Percentiles rank a stretch among this genome's conserved stretches.
Evolutionary conservation across 2,797 vertebrate species (phyloP).

Genomic region (Microctenopoma stevenorrisi): DNA sequence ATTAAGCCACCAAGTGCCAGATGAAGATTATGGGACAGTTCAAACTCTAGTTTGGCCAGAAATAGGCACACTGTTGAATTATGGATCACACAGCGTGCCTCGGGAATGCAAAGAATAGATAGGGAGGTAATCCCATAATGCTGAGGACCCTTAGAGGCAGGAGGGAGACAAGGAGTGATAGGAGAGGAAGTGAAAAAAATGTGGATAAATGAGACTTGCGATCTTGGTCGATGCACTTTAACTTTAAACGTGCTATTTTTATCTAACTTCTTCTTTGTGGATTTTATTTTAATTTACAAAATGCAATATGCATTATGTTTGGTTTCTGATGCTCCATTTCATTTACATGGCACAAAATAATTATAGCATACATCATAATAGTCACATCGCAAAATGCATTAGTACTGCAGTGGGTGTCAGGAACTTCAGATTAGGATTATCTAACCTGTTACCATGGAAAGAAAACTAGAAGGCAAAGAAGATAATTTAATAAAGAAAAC

Average conservation of each 20-base stretch:
- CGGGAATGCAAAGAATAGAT: slow-evolving; percentile 78
- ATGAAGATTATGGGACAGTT: slow-evolving; percentile 80
- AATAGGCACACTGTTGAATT: slow-evolving; percentile 79
- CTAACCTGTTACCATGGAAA: slow-evolving; percentile 60
- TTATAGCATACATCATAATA: slow-evolving; percentile 37
- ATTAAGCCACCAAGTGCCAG: slow-evolving; percentile 79
- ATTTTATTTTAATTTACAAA: slow-evolving; percentile 25
- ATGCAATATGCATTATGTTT: slow-evolving; percentile 16
- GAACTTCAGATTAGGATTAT: slow-evolving; percentile 61
- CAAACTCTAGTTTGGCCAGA: slow-evolving; percentile 75
- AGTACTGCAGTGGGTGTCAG: slow-evolving; percentile 33
- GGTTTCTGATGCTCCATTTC: slow-evolving; percentile 41
- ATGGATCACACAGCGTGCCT: slow-evolving; percentile 77
- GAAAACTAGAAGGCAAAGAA: slow-evolving; percentile 62
- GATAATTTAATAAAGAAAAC: slow-evolving; percentile 79
- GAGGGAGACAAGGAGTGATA: slow-evolving; percentile 71
- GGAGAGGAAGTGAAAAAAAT: slow-evolving; percentile 38
- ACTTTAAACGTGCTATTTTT: slow-evolving; percentile 40
- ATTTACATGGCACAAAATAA: slow-evolving; percentile 39
- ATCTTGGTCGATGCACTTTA: slow-evolving; percentile 58
- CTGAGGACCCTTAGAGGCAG: slow-evolving; percentile 61
- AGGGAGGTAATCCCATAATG: slow-evolving; percentile 80
- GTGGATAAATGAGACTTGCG: slow-evolving; percentile 51
- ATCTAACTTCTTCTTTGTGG: slow-evolving; percentile 35
- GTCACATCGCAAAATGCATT: slow-evolving; percentile 50